Evolutionary conservation across 2,888 invertebrate species (phyloP).

Genomic region (Synanthedon vespiformis): DNA sequence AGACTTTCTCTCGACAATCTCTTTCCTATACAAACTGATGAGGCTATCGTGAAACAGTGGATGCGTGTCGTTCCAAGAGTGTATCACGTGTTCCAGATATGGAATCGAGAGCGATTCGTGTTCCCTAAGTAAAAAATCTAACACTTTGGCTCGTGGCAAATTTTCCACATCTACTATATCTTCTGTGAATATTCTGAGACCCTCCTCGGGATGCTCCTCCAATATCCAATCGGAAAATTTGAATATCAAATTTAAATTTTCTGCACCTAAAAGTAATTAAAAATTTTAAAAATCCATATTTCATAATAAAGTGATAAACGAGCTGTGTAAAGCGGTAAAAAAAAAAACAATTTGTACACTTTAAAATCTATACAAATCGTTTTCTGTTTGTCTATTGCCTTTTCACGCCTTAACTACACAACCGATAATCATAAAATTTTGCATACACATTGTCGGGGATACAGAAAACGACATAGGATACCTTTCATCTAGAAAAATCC

Average conservation of each 20-base stretch:
- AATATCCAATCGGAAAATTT: conserved; percentile 96
- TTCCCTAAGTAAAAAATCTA: conserved; percentile 88
- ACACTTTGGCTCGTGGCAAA: conserved; percentile 87
- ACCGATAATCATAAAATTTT: too few species aligned
- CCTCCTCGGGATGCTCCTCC: conserved; percentile 86
- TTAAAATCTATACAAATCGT: too few species aligned
- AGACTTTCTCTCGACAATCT: conserved; percentile 58
- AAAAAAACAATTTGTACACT: too few species aligned
- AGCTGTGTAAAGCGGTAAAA: too few species aligned
- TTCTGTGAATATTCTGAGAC: conserved; percentile 89
- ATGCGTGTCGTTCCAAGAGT: conserved; percentile 88
- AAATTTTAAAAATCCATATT: too few species aligned
- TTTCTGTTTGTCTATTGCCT: too few species aligned
- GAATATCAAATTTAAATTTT: conserved; percentile 88
- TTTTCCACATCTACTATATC: conserved; percentile 89
- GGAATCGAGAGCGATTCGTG: conserved; percentile 87
- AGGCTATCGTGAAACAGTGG: conserved; percentile 91
- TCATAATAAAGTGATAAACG: too few species aligned
- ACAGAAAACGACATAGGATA: too few species aligned
- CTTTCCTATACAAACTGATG: conserved; percentile 89
- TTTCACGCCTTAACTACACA: too few species aligned
- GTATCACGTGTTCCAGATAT: conserved; percentile 94
- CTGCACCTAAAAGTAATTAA: conserved; percentile 64
- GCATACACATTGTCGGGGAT: too few species aligned
- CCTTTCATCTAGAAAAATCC: too few species aligned